Evolutionary conservation across 2,797 vertebrate genomes (phyloP).

Genomic region (Parotocinclus haroldoi): DNA sequence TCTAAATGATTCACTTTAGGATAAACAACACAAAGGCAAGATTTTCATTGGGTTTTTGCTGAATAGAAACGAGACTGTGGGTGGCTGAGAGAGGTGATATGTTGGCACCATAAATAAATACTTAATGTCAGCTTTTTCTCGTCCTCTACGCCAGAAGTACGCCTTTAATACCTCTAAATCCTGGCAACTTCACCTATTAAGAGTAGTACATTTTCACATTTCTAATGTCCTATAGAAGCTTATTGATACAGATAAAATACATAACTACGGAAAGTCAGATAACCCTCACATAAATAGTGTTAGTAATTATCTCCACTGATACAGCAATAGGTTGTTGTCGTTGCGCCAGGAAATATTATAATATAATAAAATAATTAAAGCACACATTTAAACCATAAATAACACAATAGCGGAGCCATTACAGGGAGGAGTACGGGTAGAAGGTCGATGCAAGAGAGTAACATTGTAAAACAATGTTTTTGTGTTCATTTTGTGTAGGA

Average conservation of each 20-base stretch:
- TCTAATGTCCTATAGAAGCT: neutral
- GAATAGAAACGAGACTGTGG: neutral
- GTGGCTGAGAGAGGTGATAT: neutral
- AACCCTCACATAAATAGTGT: no score
- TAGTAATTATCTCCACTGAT: no score
- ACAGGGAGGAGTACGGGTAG: no score
- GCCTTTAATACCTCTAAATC: neutral
- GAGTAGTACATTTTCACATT: neutral
- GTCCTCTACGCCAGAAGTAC: neutral
- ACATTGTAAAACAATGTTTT: no score
- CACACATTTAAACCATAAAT: conserved; percentile 16
- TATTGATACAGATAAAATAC: neutral
- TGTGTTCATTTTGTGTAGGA: no score
- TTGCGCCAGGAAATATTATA: no score
- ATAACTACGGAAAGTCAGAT: neutral
- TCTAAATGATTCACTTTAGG: neutral
- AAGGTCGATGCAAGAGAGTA: no score
- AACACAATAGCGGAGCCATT: neutral
- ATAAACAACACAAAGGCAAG: neutral
- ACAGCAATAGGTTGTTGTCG: no score
- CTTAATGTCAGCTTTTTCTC: neutral
- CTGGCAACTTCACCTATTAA: neutral
- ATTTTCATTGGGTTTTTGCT: neutral
- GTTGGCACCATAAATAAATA: neutral
- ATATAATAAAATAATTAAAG: conserved; percentile 14